These are phyloP conservation scores for Eupeodes luniger DNA, from an alignment of 2,888 invertebrate species.

Conservation along the genomic window DNA sequence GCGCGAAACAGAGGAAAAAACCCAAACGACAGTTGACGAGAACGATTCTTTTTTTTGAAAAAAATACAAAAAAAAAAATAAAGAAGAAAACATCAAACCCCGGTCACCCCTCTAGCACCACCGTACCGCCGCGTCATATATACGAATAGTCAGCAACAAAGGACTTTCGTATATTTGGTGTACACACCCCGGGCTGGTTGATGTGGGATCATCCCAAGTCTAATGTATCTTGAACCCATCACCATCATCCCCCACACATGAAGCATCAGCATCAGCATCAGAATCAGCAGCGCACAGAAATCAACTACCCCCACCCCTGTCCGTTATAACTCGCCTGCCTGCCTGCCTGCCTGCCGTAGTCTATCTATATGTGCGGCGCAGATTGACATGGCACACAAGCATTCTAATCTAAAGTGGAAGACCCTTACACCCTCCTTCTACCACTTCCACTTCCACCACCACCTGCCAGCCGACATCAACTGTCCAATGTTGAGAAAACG, in stretches of 20 bases:
- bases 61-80: constrained; percentile 15
- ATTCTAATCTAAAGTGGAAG: constrained; percentile 77
- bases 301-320: constrained; percentile 34
- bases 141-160: constrained; percentile 62
- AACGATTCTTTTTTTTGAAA: constrained; percentile 33
- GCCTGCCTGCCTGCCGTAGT: constrained; percentile 13
- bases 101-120: constrained; percentile 13
- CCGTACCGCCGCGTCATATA: constrained; percentile 18
- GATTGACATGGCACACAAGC: constrained; percentile 76
- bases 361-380: constrained; percentile 66
- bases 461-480: constrained; percentile 70
- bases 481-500: constrained; percentile 74
- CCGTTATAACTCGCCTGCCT: neutral
- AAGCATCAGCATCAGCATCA: constrained; percentile 11
- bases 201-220: constrained; percentile 70
- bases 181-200: constrained; percentile 62
- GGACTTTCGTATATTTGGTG: constrained; percentile 62
- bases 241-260: constrained; percentile 58
- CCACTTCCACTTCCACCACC: neutral
- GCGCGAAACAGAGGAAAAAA: constrained; percentile 69
- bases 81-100: constrained; percentile 9
- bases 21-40: constrained; percentile 70
- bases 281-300: constrained; percentile 34
- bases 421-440: constrained; percentile 53
- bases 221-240: constrained; percentile 74